Conservation (phyloP, 1,140 invertebrate species). For the Listronotus oregonensis region DNA sequence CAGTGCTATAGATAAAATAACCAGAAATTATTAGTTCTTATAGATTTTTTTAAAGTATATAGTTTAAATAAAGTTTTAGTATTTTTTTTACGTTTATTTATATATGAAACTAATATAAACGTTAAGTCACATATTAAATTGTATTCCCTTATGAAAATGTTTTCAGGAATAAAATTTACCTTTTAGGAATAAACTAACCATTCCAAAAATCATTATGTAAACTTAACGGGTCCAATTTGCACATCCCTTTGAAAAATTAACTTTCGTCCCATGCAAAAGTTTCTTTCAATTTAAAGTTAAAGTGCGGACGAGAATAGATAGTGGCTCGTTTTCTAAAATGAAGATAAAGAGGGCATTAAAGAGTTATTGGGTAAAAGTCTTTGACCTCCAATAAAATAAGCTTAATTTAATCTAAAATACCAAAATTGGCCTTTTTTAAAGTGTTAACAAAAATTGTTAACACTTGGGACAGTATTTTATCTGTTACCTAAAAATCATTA, state of each 20-base stretch:
- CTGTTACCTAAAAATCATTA: too few relatives aligned
- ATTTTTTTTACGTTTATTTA: too few relatives aligned
- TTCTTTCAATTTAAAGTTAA: slow-evolving; percentile 32
- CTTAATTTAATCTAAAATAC: slow-evolving; percentile 17
- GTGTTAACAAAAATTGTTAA: too few relatives aligned
- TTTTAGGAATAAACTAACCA: neutral
- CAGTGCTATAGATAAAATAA: too few relatives aligned
- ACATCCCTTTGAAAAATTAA: slow-evolving; percentile 30
- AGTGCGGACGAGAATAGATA: slow-evolving; percentile 28
- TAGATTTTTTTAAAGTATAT: too few relatives aligned
- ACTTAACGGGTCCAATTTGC: slow-evolving; percentile 27
- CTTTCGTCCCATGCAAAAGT: slow-evolving; percentile 22
- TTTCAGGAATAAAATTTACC: neutral
- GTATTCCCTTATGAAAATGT: too few relatives aligned
- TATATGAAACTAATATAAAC: too few relatives aligned
- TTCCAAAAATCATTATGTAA: slow-evolving; percentile 18
- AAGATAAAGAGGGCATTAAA: slow-evolving; percentile 14
- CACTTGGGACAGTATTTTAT: too few relatives aligned
- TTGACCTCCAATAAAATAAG: slow-evolving; percentile 13
- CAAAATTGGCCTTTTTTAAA: neutral
- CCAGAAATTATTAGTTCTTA: too few relatives aligned
- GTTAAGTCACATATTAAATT: too few relatives aligned
- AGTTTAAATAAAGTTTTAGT: too few relatives aligned
- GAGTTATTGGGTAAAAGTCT: slow-evolving; percentile 12
- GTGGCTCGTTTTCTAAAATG: slow-evolving; percentile 28